Conservation (phyloP, 1,140 invertebrate species). For the Achroia grisella region DNA sequence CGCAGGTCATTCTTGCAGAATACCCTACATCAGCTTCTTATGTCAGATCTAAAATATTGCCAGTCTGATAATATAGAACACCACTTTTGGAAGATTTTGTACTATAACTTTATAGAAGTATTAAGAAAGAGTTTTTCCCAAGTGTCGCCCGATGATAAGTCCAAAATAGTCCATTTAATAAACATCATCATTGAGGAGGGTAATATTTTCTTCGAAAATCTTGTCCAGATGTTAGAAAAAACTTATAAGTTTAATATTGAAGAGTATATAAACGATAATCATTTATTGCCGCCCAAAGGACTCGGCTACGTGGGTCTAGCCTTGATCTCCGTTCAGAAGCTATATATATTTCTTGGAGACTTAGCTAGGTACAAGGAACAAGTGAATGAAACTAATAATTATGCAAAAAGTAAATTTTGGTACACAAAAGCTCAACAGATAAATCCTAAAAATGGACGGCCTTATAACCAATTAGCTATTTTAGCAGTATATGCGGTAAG, state of each 20-base stretch:
- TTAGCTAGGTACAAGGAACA: conserved; percentile 92
- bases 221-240: conserved; percentile 83
- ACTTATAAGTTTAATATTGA: conserved; percentile 84
- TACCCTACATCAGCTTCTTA: conserved; percentile 82
- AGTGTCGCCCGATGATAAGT: conserved; percentile 69
- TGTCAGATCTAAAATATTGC: conserved; percentile 90
- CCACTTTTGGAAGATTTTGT: conserved; percentile 93
- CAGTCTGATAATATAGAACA: conserved; percentile 92
- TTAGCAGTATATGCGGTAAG: conserved; percentile 92
- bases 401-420: conserved; percentile 88
- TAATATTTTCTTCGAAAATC: conserved; percentile 83
- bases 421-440: conserved; percentile 95
- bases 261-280: conserved; percentile 75
- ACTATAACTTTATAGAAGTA: conserved; percentile 92
- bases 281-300: conserved; percentile 72
- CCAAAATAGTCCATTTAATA: conserved; percentile 79
- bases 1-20: conserved; percentile 77
- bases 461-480: conserved; percentile 96
- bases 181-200: conserved; percentile 87
- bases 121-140: conserved; percentile 79
- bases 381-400: conserved; percentile 88
- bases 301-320: conserved; percentile 83
- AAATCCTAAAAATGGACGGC: conserved; percentile 94
- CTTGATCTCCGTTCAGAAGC: conserved; percentile 88
- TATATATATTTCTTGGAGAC: conserved; percentile 92